Evolutionary conservation across 2,797 vertebrate species (phyloP).

Genomic region (Coregonus sp.): DNA sequence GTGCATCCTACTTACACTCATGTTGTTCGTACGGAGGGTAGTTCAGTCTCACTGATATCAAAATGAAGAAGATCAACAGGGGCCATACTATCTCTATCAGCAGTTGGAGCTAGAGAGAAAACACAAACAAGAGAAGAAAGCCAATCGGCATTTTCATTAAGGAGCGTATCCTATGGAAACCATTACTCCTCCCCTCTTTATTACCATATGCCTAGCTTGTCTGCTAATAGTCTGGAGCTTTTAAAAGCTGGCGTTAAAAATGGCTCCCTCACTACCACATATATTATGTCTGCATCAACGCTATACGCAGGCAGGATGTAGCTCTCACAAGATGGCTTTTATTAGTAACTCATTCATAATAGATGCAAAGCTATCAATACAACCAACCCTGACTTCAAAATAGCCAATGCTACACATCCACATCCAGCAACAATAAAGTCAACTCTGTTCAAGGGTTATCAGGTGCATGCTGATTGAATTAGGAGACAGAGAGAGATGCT

Average conservation of each 20-base stretch:
- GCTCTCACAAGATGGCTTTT: constrained; percentile 27
- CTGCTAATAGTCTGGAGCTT: neutral
- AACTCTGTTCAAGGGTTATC: neutral
- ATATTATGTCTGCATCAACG: constrained; percentile 5
- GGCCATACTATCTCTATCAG: constrained; percentile 94
- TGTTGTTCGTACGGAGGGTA: constrained; percentile 97
- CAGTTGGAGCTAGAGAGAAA: constrained; percentile 84
- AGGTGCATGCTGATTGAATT: neutral
- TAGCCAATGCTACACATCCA: neutral
- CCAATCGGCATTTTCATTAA: constrained; percentile 32
- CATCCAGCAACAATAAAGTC: neutral
- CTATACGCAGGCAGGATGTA: constrained; percentile 12
- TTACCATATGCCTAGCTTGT: neutral
- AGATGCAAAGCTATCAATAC: constrained; percentile 17
- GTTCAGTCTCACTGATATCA: constrained; percentile 90
- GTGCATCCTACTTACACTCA: constrained; percentile 87
- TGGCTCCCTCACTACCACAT: neutral
- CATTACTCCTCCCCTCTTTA: constrained; percentile 1
- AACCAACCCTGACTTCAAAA: neutral
- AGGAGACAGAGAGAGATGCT: neutral
- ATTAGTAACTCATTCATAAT: constrained; percentile 38
- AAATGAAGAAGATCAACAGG: constrained; percentile 96
- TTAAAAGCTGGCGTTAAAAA: neutral
- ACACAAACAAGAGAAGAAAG: constrained; percentile 30
- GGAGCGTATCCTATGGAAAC: constrained; percentile 18